Evolutionary conservation across 2,113 vertebrate species (phyloP), one percentile per base, ranked within the genome.

Genomic region (Coryphaenoides rupestris): DNA sequence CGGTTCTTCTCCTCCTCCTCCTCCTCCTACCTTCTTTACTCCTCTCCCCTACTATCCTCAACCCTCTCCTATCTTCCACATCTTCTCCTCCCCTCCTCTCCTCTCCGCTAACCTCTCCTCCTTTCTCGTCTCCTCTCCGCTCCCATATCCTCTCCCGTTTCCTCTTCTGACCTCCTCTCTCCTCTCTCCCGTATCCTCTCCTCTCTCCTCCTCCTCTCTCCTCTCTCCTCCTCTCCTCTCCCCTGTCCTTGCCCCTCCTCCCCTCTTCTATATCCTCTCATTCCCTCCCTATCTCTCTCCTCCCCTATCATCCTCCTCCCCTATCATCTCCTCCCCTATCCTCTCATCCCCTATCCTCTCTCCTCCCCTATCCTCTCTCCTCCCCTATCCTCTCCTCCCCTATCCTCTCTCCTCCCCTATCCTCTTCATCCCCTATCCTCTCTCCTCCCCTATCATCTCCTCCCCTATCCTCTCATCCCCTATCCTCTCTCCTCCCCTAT

Each of bases 341-440:
- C 26, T 4, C 21, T 14, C 1, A 3, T 19, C 24, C 19, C 19
- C n/a, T 46, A 9, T 21, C 57, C 12, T 47, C 26, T 14, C 26
- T 13, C 19, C 16, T 23, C 13, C 16, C 3, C 56, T 19, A 4
- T 46, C 28, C 49, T 23, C 5, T 26, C 10, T 24, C 46, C 21
- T 19, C 40, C 33, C 61, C 4, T 17, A n/a, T 57, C 33, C 55
- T 49, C 21, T 15, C 62, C 28, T n/a, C 9, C 16, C 65, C 45
- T 19, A 21, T 40, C 33, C 5, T 6, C 33, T 40, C 9, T 40
- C 9, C 33, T 40, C 5, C 6, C 13, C 7, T 1, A 22, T 7
- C 28, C 50, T 45, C 15, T 58, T 60, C 52, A n/a, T n/a, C n/a
- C n/a, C n/a, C n/a, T n/a, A n/a, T 45, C 40, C 40, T 45, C n/a